These are phyloP conservation scores for Hydrolagus colliei DNA, from an alignment of 2,797 vertebrate species.

Conservation along the genomic window DNA sequence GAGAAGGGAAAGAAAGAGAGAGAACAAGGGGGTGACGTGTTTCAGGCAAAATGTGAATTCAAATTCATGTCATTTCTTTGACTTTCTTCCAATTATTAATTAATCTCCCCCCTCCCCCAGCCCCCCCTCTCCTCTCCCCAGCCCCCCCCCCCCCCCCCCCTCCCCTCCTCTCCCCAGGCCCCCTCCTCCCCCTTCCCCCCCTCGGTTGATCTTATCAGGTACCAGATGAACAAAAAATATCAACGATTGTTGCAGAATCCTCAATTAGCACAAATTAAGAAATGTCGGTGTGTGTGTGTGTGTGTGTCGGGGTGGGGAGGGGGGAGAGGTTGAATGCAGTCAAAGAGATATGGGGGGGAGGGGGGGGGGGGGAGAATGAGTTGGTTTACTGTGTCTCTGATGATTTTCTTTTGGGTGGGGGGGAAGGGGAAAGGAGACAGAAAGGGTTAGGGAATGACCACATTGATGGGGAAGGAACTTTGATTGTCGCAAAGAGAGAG, in stretches of 20 bases:
- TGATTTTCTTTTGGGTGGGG: not conserved
- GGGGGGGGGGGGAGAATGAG: not conserved
- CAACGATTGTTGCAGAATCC: not conserved
- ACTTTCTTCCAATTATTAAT: no score
- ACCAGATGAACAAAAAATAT: not conserved
- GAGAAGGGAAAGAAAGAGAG: not conserved
- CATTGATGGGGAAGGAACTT: not conserved
- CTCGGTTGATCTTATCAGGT: constrained; percentile 25
- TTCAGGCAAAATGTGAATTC: not conserved
- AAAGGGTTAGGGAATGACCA: no score
- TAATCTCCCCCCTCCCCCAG: no score
- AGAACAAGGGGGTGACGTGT: not conserved
- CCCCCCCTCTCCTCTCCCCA: not conserved
- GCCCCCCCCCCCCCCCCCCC: no score
- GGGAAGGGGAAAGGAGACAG: no score
- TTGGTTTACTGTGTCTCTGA: not conserved
- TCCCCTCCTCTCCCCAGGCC: no score
- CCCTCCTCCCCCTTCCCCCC: no score
- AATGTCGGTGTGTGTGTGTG: not conserved
- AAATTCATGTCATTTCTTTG: no score
- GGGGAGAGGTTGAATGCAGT: not conserved
- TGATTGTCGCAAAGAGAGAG: not conserved
- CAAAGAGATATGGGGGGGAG: no score
- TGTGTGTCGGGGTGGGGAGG: not conserved
- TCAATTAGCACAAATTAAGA: constrained; percentile 15